A percentile compares a stretch with the other conserved stretches of the same genome.
These are phyloP conservation scores for Actenoides hombroni DNA, from an alignment of 2,113 vertebrate genomes.

Conservation along the genomic window DNA sequence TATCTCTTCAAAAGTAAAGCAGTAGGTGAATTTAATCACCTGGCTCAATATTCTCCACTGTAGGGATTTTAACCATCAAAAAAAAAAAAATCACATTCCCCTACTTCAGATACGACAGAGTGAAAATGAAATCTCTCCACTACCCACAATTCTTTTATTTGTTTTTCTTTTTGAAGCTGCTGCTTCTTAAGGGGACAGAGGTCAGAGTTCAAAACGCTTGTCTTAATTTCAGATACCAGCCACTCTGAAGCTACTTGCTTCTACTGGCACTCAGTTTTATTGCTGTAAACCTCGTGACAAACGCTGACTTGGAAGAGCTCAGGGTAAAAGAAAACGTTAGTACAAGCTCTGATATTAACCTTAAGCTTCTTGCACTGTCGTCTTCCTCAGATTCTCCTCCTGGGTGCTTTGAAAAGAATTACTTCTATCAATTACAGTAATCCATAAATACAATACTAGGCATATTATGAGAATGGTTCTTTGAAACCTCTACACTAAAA, in stretches of 20 bases:
- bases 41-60: not conserved
- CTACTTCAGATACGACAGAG: not conserved
- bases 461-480: not conserved
- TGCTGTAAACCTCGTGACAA: not conserved
- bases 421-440: not conserved
- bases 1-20: not conserved
- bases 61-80: not conserved
- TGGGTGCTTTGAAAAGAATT: not conserved
- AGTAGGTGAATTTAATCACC: not conserved
- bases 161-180: slow-evolving; percentile 15
- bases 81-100: not conserved
- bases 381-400: not conserved
- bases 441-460: not conserved
- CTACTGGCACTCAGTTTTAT: slow-evolving; percentile 4
- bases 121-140: not conserved
- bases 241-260: slow-evolving; percentile 24
- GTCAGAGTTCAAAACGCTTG: slow-evolving; percentile 46
- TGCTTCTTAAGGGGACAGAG: slow-evolving; percentile 9
- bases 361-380: not conserved
- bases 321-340: not conserved
- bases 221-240: slow-evolving; percentile 19
- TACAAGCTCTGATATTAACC: not conserved
- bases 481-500: not conserved
- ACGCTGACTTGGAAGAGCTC: not conserved
- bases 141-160: not conserved